These are phyloP conservation scores for Pammene aurita DNA, from an alignment of 2,888 invertebrate species.

Conservation along the genomic window DNA sequence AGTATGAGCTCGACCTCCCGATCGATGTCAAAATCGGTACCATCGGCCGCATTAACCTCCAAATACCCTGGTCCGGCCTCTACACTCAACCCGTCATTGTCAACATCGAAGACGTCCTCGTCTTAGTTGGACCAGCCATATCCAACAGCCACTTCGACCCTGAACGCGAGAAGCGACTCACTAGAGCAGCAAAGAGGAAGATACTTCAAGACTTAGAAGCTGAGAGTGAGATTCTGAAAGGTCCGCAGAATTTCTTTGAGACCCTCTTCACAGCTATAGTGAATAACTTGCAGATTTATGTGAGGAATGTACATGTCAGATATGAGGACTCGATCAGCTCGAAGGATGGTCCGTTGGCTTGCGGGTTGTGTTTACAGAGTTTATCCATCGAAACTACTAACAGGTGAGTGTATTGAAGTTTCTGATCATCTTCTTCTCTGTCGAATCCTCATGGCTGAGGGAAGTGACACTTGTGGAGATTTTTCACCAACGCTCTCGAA, in stretches of 20 bases:
- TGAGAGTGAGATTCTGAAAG: constrained; percentile 83
- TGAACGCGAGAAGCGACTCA: constrained; percentile 87
- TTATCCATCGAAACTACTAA: constrained; percentile 92
- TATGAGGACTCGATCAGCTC: constrained; percentile 90
- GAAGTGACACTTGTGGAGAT: too few species aligned
- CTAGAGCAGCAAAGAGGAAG: constrained; percentile 88
- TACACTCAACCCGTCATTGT: constrained; percentile 89
- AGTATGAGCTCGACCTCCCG: constrained; percentile 92
- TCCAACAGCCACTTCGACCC: constrained; percentile 87
- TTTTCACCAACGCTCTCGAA: too few species aligned
- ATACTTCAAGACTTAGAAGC: constrained; percentile 87
- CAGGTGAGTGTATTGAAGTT: constrained; percentile 75
- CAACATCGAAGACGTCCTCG: constrained; percentile 89
- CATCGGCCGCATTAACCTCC: constrained; percentile 88
- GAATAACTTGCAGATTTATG: constrained; percentile 90
- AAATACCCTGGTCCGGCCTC: constrained; percentile 91
- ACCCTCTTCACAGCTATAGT: constrained; percentile 89
- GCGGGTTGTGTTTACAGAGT: constrained; percentile 90
- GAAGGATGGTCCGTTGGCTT: constrained; percentile 86
- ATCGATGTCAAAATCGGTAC: constrained; percentile 92
- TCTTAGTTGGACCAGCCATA: constrained; percentile 89
- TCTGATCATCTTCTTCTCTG: too few species aligned
- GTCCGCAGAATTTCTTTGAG: constrained; percentile 87
- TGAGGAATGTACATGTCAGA: constrained; percentile 90
- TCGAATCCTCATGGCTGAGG: too few species aligned